These are phyloP conservation scores for Zeus faber DNA, from an alignment of 2,113 vertebrate species.

Conservation along the genomic window DNA sequence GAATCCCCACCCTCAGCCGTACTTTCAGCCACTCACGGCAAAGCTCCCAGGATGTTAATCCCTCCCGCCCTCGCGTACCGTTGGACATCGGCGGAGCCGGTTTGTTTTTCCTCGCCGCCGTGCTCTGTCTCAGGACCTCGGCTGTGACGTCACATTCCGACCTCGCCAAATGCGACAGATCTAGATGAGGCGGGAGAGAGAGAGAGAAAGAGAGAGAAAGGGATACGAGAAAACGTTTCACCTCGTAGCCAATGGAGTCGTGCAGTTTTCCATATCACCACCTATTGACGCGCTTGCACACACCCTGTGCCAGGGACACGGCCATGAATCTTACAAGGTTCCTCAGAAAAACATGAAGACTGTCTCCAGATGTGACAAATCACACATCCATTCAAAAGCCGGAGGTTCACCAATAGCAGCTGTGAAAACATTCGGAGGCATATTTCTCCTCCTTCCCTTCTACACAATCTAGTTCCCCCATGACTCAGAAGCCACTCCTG, in stretches of 20 bases:
- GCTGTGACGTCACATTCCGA: slow-evolving; percentile 66
- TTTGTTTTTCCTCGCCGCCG: slow-evolving; percentile 76
- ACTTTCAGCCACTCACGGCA: no score
- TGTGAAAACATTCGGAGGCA: no score
- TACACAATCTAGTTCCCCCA: background rate
- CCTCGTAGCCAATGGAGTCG: no score
- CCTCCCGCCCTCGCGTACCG: slow-evolving; percentile 42
- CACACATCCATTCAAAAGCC: no score
- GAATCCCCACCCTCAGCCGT: no score
- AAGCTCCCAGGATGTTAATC: no score
- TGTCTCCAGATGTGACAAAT: no score
- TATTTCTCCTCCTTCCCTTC: background rate
- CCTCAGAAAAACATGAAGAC: no score
- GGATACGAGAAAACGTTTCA: background rate
- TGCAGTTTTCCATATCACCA: no score
- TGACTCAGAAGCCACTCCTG: background rate
- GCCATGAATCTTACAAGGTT: background rate
- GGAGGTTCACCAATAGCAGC: no score
- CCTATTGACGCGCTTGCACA: no score
- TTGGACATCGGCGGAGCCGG: slow-evolving; percentile 71
- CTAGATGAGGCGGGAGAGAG: slow-evolving; percentile 41
- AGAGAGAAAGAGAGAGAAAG: background rate
- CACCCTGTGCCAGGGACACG: background rate
- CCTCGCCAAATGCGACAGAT: slow-evolving; percentile 57
- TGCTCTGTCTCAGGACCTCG: slow-evolving; percentile 78